Percentiles rank a stretch among this genome's conserved stretches.
These are phyloP conservation scores for Epinephelus fuscoguttatus DNA, from an alignment of 2,113 vertebrate genomes.

Conservation along the genomic window DNA sequence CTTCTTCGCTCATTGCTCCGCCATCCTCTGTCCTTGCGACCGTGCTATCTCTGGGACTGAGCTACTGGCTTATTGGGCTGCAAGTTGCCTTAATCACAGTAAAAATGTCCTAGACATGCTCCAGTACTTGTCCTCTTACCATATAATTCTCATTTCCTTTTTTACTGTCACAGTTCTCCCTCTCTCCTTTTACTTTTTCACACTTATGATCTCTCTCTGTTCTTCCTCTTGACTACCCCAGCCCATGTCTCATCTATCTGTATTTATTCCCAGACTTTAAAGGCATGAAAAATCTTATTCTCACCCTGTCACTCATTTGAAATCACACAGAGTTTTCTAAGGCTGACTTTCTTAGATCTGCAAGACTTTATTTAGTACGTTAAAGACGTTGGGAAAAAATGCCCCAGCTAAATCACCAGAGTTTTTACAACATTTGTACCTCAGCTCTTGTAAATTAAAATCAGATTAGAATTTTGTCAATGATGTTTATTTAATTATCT, in stretches of 20 bases:
- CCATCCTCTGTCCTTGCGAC: slow-evolving; percentile 1
- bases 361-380: background rate
- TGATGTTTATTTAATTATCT: background rate
- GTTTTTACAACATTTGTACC: background rate
- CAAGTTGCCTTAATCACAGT: slow-evolving; percentile 17
- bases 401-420: background rate
- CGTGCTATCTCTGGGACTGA: background rate
- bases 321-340: slow-evolving; percentile 8
- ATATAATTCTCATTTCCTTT: background rate
- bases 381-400: background rate
- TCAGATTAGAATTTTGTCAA: background rate
- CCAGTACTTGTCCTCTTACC: slow-evolving; percentile 4
- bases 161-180: slow-evolving; percentile 1
- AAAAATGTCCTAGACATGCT: slow-evolving; percentile 15
- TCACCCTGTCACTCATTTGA: background rate
- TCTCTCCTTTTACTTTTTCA: slow-evolving; percentile 1
- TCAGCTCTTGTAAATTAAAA: background rate
- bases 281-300: background rate
- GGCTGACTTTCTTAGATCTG: slow-evolving; percentile 11
- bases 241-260: background rate
- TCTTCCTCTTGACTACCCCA: background rate
- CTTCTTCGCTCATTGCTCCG: background rate
- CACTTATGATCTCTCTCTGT: background rate
- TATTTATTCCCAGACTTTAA: slow-evolving; percentile 1
- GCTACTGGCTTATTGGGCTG: background rate